Conservation (phyloP, 2,888 invertebrate species). For the Tholera decimalis region DNA sequence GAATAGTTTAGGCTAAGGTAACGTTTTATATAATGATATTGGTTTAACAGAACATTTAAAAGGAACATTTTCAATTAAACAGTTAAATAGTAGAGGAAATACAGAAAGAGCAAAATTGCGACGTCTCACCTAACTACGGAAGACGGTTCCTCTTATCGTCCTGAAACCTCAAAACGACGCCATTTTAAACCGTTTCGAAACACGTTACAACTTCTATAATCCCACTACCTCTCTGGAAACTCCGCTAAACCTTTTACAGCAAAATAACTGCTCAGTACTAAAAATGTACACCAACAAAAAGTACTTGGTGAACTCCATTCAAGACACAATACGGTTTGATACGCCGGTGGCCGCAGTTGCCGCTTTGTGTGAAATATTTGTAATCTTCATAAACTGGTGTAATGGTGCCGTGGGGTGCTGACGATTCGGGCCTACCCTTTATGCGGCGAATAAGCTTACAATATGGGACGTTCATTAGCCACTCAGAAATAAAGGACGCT, state of each 20-base stretch:
- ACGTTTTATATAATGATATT: not conserved
- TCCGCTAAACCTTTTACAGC: conserved; percentile 47
- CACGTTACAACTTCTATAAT: conserved; percentile 51
- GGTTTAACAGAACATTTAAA: not conserved
- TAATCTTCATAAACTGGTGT: conserved; percentile 67
- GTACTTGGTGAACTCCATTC: conserved; percentile 54
- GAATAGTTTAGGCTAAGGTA: not conserved
- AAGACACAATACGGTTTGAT: conserved; percentile 61
- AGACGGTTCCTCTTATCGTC: conserved; percentile 11
- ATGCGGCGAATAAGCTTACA: conserved; percentile 56
- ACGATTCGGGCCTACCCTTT: conserved; percentile 57
- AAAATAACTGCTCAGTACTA: conserved; percentile 49
- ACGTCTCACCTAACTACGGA: not conserved
- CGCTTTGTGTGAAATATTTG: conserved; percentile 65
- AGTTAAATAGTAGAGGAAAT: not conserved
- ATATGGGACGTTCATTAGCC: conserved; percentile 63
- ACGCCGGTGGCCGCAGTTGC: conserved; percentile 45
- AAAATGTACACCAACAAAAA: conserved; percentile 50
- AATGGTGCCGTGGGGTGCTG: conserved; percentile 58
- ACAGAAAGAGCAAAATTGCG: not conserved
- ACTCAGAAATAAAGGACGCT: conserved; percentile 43
- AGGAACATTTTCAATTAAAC: not conserved
- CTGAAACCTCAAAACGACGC: conserved; percentile 35
- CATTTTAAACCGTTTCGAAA: conserved; percentile 45
- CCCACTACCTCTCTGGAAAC: conserved; percentile 22